These are phyloP conservation scores for Circus cinereus DNA, from an alignment of 2,797 vertebrate species.

Conservation along the genomic window DNA sequence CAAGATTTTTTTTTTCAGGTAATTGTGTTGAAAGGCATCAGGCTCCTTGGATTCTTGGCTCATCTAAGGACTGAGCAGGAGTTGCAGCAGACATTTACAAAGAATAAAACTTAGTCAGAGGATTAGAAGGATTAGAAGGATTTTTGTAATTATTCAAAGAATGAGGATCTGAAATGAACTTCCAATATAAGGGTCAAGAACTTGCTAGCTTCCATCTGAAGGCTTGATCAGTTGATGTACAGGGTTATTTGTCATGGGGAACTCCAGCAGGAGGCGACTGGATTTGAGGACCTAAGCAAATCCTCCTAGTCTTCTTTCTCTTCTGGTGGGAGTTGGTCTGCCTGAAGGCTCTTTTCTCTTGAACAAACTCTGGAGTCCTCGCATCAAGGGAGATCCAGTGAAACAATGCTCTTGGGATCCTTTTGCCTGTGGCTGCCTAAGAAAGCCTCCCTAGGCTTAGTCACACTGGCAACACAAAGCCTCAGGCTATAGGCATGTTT, in stretches of 20 bases:
- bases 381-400: neutral
- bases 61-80: neutral
- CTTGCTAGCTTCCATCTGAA: neutral
- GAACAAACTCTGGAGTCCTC: neutral
- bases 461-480: neutral
- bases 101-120: neutral
- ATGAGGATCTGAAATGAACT: neutral
- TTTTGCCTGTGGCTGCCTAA: neutral
- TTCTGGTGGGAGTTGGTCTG: neutral
- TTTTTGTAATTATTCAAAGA: neutral
- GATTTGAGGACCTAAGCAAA: neutral
- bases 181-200: neutral
- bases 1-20: neutral
- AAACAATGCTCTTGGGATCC: neutral
- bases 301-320: neutral
- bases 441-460: neutral
- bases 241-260: neutral
- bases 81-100: neutral
- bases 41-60: neutral
- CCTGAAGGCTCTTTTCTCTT: neutral
- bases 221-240: neutral
- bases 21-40: neutral
- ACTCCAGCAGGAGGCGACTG: neutral
- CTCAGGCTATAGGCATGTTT: neutral
- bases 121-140: neutral